Evolutionary conservation across 2,888 invertebrate species (phyloP).

Genomic region (Saturnia pavonia): DNA sequence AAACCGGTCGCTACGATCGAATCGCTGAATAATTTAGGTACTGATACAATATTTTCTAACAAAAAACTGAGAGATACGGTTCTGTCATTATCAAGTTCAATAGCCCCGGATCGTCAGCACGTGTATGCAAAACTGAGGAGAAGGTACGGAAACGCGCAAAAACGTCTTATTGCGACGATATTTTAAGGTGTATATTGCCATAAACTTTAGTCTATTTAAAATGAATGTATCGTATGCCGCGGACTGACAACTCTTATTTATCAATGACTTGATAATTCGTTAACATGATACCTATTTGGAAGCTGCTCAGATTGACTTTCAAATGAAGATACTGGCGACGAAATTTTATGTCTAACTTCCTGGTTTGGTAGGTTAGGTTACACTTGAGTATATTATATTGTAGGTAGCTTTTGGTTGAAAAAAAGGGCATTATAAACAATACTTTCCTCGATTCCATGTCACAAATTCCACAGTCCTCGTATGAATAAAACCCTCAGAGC

Average conservation of each 20-base stretch:
- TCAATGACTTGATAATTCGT: slow-evolving; percentile 65
- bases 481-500: slow-evolving; percentile 66
- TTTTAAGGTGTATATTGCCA: slow-evolving; percentile 70
- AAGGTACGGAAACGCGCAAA: slow-evolving; percentile 59
- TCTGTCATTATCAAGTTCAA: slow-evolving; percentile 80
- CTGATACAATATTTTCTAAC: slow-evolving; percentile 69
- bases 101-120: slow-evolving; percentile 75
- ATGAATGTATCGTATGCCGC: slow-evolving; percentile 71
- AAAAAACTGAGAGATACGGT: slow-evolving; percentile 69
- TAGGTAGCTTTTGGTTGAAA: neutral
- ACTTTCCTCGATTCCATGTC: slow-evolving; percentile 80
- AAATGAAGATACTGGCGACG: slow-evolving; percentile 52
- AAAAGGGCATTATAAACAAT: slow-evolving; percentile 51
- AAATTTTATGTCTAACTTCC: slow-evolving; percentile 47
- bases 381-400: slow-evolving; percentile 31
- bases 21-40: slow-evolving; percentile 49
- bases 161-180: slow-evolving; percentile 55
- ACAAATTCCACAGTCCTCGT: slow-evolving; percentile 72
- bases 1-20: slow-evolving; percentile 42
- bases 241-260: slow-evolving; percentile 71
- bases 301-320: slow-evolving; percentile 51
- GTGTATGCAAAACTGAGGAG: slow-evolving; percentile 76
- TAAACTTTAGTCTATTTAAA: slow-evolving; percentile 50
- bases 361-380: slow-evolving; percentile 45
- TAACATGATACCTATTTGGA: slow-evolving; percentile 44